A percentile compares a stretch with the other conserved stretches of the same genome.
Conservation (phyloP, 1,140 invertebrate genomes). For the Trichoplusia ni region DNA sequence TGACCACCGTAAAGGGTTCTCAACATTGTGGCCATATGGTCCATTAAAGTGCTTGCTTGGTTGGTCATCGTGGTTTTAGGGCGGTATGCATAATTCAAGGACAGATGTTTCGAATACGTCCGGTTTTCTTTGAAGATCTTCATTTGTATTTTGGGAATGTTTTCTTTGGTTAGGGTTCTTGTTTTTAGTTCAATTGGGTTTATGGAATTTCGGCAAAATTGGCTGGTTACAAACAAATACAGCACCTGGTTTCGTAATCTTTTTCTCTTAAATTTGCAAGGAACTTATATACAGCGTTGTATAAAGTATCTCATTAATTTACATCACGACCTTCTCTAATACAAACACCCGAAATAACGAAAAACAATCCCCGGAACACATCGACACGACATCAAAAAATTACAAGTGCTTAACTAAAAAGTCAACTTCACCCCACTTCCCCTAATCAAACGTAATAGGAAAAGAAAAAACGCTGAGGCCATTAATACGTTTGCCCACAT, state of each 20-base stretch:
- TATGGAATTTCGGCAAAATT: not conserved
- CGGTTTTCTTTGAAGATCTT: conserved; percentile 7
- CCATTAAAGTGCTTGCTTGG: conserved; percentile 62
- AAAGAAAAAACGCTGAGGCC: conserved; percentile 53
- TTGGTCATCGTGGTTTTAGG: conserved; percentile 46
- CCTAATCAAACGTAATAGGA: conserved; percentile 57
- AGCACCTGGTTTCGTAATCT: too few species aligned
- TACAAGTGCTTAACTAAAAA: conserved; percentile 4
- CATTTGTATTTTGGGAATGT: not conserved
- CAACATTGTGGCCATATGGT: conserved; percentile 49
- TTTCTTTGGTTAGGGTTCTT: not conserved
- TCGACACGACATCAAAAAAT: conserved; percentile 35
- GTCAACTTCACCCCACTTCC: conserved; percentile 28
- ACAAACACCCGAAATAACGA: not conserved
- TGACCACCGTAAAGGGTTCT: conserved; percentile 59
- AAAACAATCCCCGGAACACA: not conserved
- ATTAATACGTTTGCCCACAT: conserved; percentile 64
- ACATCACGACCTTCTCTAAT: not conserved
- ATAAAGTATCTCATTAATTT: too few species aligned
- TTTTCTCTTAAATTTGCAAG: too few species aligned
- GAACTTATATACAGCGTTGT: too few species aligned
- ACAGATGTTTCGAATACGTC: conserved; percentile 29
- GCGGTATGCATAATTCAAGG: conserved; percentile 51
- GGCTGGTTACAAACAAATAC: too few species aligned
- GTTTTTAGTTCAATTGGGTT: not conserved